Percentiles rank a stretch among this genome's conserved stretches.
phyloP scores from a whole-genome alignment of 1,140 invertebrate species.

The Hyphantria cunea region DNA sequence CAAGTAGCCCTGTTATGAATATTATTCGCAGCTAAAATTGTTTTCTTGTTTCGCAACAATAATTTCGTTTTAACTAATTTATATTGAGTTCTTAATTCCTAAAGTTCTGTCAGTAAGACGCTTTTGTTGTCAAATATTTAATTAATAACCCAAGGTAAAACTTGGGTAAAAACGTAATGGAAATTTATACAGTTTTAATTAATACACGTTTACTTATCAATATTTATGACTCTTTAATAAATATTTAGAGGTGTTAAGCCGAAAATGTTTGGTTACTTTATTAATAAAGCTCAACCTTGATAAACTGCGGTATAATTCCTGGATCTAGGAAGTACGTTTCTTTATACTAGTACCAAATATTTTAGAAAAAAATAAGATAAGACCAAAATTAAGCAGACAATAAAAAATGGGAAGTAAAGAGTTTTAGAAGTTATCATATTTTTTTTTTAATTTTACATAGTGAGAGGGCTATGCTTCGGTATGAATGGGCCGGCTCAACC shows the following conservation, averaged over 20 bases:
- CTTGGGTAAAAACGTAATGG: conserved; percentile 42
- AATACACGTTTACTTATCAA: conserved; percentile 23
- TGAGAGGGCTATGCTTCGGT: too few relatives aligned
- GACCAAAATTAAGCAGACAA: too few relatives aligned
- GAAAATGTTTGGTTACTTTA: neutral
- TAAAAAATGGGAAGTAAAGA: too few relatives aligned
- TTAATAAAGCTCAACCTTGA: too few relatives aligned
- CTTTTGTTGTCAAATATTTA: conserved; percentile 51
- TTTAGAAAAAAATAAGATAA: too few relatives aligned
- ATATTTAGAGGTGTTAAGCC: conserved; percentile 42
- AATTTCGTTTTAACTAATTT: conserved; percentile 62
- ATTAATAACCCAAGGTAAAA: conserved; percentile 48
- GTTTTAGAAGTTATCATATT: too few relatives aligned
- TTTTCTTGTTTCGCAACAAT: conserved; percentile 58
- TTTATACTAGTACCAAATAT: too few relatives aligned
- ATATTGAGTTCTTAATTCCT: conserved; percentile 54
- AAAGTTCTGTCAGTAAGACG: conserved; percentile 50
- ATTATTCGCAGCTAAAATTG: conserved; percentile 43
- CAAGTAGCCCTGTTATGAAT: neutral
- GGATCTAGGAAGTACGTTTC: too few relatives aligned
- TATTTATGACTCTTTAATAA: conserved; percentile 42
- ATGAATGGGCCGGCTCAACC: too few relatives aligned
- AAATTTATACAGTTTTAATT: conserved; percentile 48
- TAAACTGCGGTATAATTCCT: too few relatives aligned
- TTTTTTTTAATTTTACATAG: too few relatives aligned